phyloP scores from a whole-genome alignment of 2,113 vertebrate species.

The Leucoraja erinaceus region DNA sequence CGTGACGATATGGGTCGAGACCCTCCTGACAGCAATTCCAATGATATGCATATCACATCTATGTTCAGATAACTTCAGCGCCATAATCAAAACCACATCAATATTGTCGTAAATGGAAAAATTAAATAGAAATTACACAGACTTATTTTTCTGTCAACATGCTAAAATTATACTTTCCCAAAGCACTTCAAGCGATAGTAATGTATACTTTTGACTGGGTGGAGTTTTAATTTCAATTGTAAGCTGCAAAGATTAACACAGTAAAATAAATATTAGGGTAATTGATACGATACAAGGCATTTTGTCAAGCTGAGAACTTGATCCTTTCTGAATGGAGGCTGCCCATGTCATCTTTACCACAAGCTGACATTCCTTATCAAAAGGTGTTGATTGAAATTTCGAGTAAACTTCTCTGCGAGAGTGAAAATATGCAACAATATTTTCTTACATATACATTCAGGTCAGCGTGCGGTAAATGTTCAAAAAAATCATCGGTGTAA shows the following conservation, averaged over 20 bases:
- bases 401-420: not conserved
- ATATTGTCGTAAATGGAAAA: not conserved
- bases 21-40: conserved; percentile 32
- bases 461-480: too few relatives aligned
- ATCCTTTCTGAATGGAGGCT: conserved; percentile 13
- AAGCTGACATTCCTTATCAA: not conserved
- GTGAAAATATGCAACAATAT: not conserved
- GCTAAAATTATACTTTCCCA: not conserved
- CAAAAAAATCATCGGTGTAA: too few relatives aligned
- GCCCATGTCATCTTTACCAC: not conserved
- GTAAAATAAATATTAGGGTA: conserved; percentile 12
- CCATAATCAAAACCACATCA: conserved; percentile 53
- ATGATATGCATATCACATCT: conserved; percentile 57
- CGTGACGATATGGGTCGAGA: too few relatives aligned
- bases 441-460: not conserved
- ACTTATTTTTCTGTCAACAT: conserved; percentile 18
- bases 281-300: not conserved
- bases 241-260: not conserved
- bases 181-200: not conserved
- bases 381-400: conserved; percentile 3
- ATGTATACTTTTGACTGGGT: not conserved
- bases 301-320: not conserved
- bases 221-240: not conserved
- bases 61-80: conserved; percentile 53
- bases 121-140: not conserved